phyloP scores from a whole-genome alignment of 2,113 vertebrate genomes.

The Spheniscus mendiculus region DNA sequence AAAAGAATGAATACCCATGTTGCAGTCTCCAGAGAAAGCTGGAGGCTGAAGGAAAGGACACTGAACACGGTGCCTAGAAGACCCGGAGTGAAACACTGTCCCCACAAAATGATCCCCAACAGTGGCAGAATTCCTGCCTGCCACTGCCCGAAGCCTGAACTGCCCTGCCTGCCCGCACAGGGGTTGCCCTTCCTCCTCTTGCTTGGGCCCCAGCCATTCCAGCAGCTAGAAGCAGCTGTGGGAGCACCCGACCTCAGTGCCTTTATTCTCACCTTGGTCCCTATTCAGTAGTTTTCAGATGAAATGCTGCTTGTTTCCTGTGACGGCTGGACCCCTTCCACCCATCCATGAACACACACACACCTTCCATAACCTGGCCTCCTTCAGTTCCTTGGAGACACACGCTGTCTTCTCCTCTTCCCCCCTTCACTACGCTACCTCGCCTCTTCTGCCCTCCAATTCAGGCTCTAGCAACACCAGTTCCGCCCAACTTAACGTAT shows the following conservation, averaged over 20 bases:
- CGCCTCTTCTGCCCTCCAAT: background rate
- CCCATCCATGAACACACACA: background rate
- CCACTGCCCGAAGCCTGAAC: background rate
- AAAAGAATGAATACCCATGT: fast-evolving
- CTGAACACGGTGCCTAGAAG: background rate
- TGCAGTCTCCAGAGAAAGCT: background rate
- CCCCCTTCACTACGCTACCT: background rate
- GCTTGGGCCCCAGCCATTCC: background rate
- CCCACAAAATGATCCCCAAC: background rate
- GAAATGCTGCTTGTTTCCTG: background rate
- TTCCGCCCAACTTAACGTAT: background rate
- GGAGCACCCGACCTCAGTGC: background rate
- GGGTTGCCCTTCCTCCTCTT: background rate
- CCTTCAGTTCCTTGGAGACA: background rate
- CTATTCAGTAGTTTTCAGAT: background rate
- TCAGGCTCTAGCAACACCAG: background rate
- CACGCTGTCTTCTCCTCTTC: background rate
- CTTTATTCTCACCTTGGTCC: background rate
- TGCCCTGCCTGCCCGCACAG: fast-evolving
- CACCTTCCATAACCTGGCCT: background rate
- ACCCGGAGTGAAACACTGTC: background rate
- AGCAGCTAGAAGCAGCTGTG: background rate
- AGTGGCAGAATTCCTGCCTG: background rate
- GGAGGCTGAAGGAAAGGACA: background rate
- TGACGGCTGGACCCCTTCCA: background rate